These are phyloP conservation scores for Ranitomeya variabilis DNA, from an alignment of 2,113 vertebrate species.

Conservation along the genomic window DNA sequence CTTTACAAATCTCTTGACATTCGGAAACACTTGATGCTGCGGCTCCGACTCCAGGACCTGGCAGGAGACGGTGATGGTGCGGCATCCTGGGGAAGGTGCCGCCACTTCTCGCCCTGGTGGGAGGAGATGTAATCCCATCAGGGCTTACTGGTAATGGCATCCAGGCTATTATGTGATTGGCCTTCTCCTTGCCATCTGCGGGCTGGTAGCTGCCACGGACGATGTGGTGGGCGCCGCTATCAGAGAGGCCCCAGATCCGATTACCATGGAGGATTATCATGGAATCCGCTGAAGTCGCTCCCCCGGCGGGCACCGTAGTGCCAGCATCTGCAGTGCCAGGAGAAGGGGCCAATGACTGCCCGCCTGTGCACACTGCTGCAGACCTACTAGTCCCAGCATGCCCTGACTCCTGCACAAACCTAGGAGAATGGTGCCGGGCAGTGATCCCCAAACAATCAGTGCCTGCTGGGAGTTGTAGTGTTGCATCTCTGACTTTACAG, in stretches of 20 bases:
- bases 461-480: neutral
- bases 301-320: neutral
- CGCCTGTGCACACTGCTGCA: too few relatives aligned
- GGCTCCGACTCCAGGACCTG: neutral
- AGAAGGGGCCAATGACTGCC: too few relatives aligned
- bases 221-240: slow-evolving; percentile 16
- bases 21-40: neutral
- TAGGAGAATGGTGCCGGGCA: too few relatives aligned
- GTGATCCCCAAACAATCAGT: too few relatives aligned
- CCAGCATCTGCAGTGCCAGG: too few relatives aligned
- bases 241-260: slow-evolving; percentile 31
- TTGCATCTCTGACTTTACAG: neutral
- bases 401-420: too few relatives aligned
- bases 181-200: slow-evolving; percentile 27
- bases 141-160: slow-evolving; percentile 30
- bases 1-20: neutral
- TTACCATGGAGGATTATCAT: slow-evolving; percentile 42
- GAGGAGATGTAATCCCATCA: slow-evolving; percentile 33
- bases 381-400: too few relatives aligned
- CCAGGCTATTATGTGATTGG: slow-evolving; percentile 33
- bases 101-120: neutral
- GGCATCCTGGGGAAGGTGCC: too few relatives aligned
- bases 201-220: slow-evolving; percentile 21
- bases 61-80: neutral
- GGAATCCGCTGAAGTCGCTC: neutral